These are phyloP conservation scores for honey bee (Apis mellifera) DNA, from an alignment of 1,140 invertebrate genomes.

Conservation along the genomic window Amel_HAv3.1 CM009931.2:17736001-17736500, in stretches of 20 bases:
- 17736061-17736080: background rate
- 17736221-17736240: slow-evolving; percentile 22
- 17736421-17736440: background rate
- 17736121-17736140: slow-evolving; percentile 6
- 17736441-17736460: no score
- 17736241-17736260: no score
- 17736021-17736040: slow-evolving; percentile 50
- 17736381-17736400: no score
- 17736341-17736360: no score
- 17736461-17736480: slow-evolving; percentile 23
- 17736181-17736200: slow-evolving; percentile 7
- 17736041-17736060: background rate
- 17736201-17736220: background rate
- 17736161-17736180: background rate
- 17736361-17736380: no score
- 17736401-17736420: no score
- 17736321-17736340: no score
- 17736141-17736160: slow-evolving; percentile 10
- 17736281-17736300: no score
- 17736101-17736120: background rate
- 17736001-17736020: slow-evolving; percentile 40
- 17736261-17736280: background rate
- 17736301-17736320: background rate
- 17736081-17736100: slow-evolving; percentile 23
- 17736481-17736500: slow-evolving; percentile 36